Conservation (phyloP, 1,140 invertebrate genomes). For the Bombus superbus region DNA sequence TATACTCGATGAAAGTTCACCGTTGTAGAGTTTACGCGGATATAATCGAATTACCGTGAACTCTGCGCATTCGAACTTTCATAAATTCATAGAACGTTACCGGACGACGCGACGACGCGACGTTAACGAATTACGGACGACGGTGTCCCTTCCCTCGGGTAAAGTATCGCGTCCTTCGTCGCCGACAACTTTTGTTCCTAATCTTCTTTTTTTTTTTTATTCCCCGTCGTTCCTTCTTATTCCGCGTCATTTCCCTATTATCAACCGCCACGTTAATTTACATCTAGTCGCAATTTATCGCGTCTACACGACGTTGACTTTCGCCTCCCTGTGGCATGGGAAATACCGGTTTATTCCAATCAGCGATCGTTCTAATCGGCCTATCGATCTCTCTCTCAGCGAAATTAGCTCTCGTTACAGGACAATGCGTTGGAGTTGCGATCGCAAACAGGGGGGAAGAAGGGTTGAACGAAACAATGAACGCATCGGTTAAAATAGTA, state of each 20-base stretch:
- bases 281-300: constrained; percentile 3
- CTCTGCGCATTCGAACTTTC: constrained; percentile 9
- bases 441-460: no score
- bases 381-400: neutral
- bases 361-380: constrained; percentile 1
- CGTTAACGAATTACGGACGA: constrained; percentile 5
- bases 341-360: neutral
- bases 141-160: neutral
- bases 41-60: neutral
- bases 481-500: neutral
- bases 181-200: neutral
- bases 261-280: neutral
- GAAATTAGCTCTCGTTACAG: neutral
- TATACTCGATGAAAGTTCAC: neutral
- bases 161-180: neutral
- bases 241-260: neutral
- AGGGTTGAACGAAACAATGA: neutral
- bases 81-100: neutral
- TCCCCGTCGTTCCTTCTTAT: neutral
- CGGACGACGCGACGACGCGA: no score
- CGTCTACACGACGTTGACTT: neutral
- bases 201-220: neutral
- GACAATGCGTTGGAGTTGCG: neutral
- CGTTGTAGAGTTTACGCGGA: neutral
- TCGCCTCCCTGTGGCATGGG: neutral